Percentiles rank a stretch among this genome's conserved stretches.
Evolutionary conservation across 2,888 invertebrate species (phyloP).

Genomic region (Calephelis perditalis): DNA sequence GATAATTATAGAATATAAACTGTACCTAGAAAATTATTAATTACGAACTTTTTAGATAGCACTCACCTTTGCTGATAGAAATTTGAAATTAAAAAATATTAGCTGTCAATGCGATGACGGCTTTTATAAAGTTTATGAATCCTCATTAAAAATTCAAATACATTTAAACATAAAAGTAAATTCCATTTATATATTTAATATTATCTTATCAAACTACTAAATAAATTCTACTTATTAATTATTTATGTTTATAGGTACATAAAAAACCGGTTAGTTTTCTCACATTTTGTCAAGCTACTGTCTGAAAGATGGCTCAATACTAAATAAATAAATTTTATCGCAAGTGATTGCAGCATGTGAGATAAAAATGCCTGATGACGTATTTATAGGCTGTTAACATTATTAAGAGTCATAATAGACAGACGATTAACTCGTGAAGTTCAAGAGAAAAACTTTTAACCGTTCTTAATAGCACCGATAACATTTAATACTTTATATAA

Average conservation of each 20-base stretch:
- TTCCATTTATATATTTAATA: conserved; percentile 2
- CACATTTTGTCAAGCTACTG: conserved; percentile 1
- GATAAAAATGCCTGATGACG: conserved; percentile 6
- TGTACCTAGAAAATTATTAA: too few relatives aligned
- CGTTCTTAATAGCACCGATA: background rate
- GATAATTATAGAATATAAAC: too few relatives aligned
- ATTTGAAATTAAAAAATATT: too few relatives aligned
- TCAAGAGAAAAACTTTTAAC: conserved; percentile 7
- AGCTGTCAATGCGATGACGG: too few relatives aligned
- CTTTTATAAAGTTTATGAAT: too few relatives aligned
- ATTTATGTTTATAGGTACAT: background rate
- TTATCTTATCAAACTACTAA: background rate
- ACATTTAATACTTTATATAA: conserved; percentile 2
- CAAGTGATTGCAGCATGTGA: conserved; percentile 2
- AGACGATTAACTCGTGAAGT: conserved; percentile 10
- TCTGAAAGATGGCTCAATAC: conserved; percentile 9
- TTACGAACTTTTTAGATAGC: too few relatives aligned
- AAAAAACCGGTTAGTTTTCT: conserved; percentile 8
- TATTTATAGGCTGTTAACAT: conserved; percentile 9
- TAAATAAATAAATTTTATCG: conserved; percentile 7
- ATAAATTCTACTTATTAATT: conserved; percentile 4
- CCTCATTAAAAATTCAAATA: background rate
- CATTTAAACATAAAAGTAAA: conserved; percentile 4
- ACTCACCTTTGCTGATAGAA: too few relatives aligned
- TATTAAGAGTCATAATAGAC: conserved; percentile 5